phyloP scores from a whole-genome alignment of 2,888 invertebrate genomes.

The Caenorhabditis afra region DNA sequence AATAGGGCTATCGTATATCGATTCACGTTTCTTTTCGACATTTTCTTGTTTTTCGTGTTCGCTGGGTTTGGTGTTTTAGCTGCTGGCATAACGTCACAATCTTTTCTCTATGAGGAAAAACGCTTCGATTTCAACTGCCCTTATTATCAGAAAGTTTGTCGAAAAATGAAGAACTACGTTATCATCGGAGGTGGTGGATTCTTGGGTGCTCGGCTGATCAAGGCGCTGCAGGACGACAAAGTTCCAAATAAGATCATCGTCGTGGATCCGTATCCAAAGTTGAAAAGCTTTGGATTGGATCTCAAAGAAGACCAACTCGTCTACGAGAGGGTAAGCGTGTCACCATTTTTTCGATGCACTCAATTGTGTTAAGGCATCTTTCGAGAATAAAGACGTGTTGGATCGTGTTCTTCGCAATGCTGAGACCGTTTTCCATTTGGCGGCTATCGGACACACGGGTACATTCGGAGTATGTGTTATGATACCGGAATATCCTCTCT shows the following conservation, averaged over 20 bases:
- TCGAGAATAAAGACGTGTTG: slow-evolving; percentile 5
- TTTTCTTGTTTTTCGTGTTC: too few relatives aligned
- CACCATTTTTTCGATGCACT: too few relatives aligned
- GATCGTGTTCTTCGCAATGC: slow-evolving; percentile 8
- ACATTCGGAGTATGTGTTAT: not conserved
- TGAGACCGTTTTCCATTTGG: slow-evolving; percentile 22
- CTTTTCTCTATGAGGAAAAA: too few relatives aligned
- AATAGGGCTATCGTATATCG: not conserved
- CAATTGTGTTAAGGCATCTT: slow-evolving; percentile 32
- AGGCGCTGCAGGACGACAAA: slow-evolving; percentile 5
- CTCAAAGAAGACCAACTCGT: not conserved
- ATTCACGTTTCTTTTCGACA: too few relatives aligned
- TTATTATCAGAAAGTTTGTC: too few relatives aligned
- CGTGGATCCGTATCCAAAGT: slow-evolving; percentile 20
- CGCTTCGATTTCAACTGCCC: too few relatives aligned
- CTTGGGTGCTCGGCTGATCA: slow-evolving; percentile 28
- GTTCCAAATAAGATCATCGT: not conserved
- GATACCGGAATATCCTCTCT: not conserved
- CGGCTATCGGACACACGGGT: slow-evolving; percentile 34
- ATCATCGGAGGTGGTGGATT: slow-evolving; percentile 51
- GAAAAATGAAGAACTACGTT: slow-evolving; percentile 3
- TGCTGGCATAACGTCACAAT: too few relatives aligned
- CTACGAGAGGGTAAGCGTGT: slow-evolving; percentile 1
- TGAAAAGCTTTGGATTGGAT: not conserved
- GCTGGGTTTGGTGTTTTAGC: too few relatives aligned